phyloP scores from a whole-genome alignment of 2,113 vertebrate species.

The Cynocephalus volans region DNA sequence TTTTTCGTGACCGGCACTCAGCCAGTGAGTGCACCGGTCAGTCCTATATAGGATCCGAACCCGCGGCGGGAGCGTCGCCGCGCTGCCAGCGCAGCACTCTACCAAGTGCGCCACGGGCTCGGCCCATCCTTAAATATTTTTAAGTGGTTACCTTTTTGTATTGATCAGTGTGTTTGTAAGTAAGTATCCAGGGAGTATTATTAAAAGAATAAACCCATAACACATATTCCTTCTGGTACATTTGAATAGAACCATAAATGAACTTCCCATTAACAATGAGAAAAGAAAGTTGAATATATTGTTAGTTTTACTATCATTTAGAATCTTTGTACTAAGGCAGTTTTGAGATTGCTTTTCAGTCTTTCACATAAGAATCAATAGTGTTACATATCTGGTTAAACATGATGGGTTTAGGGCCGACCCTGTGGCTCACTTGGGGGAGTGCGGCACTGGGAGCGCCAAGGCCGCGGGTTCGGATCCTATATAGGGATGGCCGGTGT shows the following conservation, averaged over 20 bases:
- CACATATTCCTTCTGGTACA: neutral
- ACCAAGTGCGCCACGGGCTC: too few relatives aligned
- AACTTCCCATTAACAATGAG: slow-evolving; percentile 13
- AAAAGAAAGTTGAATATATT: neutral
- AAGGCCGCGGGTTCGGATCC: too few relatives aligned
- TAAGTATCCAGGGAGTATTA: neutral
- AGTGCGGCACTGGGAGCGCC: too few relatives aligned
- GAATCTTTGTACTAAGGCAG: neutral
- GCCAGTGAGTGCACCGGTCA: too few relatives aligned
- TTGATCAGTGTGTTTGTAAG: neutral
- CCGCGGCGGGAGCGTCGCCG: too few relatives aligned
- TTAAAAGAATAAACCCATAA: neutral
- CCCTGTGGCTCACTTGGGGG: too few relatives aligned
- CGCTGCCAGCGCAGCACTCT: too few relatives aligned
- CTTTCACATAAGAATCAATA: neutral
- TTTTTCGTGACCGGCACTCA: too few relatives aligned
- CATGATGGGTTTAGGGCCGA: neutral
- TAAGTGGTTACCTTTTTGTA: neutral
- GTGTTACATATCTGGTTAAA: neutral
- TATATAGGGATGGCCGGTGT: too few relatives aligned
- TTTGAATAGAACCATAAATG: neutral
- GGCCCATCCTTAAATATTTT: neutral
- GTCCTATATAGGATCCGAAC: too few relatives aligned
- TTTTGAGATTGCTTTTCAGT: neutral
- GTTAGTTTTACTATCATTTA: neutral